Percentiles rank a stretch among this genome's conserved stretches.
phyloP scores from a whole-genome alignment of 1,140 invertebrate genomes.

The Drosophila carrolli region DNA sequence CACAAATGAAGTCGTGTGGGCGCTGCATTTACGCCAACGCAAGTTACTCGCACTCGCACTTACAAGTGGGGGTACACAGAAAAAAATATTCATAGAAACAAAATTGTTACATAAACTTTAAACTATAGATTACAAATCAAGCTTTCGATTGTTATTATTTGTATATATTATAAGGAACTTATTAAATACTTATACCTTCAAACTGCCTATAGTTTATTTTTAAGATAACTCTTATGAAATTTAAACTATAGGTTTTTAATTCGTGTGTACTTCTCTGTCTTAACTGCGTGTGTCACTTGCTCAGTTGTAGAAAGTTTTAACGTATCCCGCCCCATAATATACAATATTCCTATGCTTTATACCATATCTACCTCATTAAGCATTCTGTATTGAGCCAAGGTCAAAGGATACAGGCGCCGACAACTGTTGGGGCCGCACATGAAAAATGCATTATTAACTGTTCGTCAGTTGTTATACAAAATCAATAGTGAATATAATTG shows the following conservation, averaged over 20 bases:
- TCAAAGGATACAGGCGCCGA: constrained; percentile 8
- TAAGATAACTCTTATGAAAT: no score
- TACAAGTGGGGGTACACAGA: neutral
- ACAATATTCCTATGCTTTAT: no score
- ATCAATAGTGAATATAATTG: constrained; percentile 39
- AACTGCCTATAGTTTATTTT: no score
- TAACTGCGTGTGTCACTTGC: neutral
- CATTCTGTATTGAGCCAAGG: neutral
- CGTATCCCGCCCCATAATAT: no score
- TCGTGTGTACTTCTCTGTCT: neutral
- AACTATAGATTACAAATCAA: no score
- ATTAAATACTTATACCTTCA: no score
- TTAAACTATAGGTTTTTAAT: no score
- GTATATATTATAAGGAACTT: no score
- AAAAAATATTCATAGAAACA: no score
- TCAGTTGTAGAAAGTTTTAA: neutral
- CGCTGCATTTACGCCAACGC: constrained; percentile 34
- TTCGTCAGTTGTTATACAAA: constrained; percentile 16
- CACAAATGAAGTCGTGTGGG: constrained; percentile 26
- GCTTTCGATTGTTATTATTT: no score
- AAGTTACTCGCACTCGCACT: neutral
- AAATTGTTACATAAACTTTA: no score
- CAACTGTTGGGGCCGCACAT: constrained; percentile 39
- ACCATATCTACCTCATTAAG: neutral
- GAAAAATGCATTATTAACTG: constrained; percentile 48